phyloP scores from a whole-genome alignment of 2,888 invertebrate species.

The Homarus gammarus region DNA sequence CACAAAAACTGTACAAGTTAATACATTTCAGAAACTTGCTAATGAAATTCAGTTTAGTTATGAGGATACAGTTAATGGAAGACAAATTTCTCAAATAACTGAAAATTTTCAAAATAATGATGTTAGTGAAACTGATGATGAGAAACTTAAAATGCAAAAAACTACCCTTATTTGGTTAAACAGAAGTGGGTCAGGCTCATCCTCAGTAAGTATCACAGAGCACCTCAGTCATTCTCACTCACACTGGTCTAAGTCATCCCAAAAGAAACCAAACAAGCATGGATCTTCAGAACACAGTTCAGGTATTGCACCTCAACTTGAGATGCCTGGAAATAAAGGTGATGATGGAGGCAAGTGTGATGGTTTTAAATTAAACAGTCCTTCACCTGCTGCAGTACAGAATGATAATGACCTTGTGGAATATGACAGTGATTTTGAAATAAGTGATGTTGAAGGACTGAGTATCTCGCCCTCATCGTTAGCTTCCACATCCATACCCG shows the following conservation, averaged over 20 bases:
- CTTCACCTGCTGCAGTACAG: background rate
- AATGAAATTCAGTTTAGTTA: background rate
- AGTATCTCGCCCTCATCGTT: conserved; percentile 57
- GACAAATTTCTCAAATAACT: background rate
- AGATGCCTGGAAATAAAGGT: background rate
- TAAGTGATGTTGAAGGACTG: conserved; percentile 51
- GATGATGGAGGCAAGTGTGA: background rate
- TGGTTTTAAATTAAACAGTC: background rate
- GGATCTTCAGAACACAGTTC: background rate
- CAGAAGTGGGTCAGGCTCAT: conserved; percentile 41
- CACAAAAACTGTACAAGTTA: background rate
- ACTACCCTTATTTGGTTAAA: background rate
- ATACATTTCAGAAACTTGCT: background rate
- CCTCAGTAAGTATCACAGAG: conserved; percentile 54
- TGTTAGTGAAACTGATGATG: conserved; percentile 58
- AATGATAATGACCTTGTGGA: background rate
- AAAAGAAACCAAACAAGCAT: background rate
- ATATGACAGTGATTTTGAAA: conserved; percentile 56
- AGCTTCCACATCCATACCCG: conserved; percentile 52
- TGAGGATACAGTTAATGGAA: background rate
- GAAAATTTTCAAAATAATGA: background rate
- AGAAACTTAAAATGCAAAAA: conserved; percentile 47
- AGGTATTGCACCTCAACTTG: background rate
- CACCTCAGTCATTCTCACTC: conserved; percentile 60
- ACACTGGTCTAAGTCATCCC: conserved; percentile 2